Percentiles rank a stretch among this genome's conserved stretches.
phyloP scores from a whole-genome alignment of 2,113 vertebrate genomes.

The Mionectes macconnelli region DNA sequence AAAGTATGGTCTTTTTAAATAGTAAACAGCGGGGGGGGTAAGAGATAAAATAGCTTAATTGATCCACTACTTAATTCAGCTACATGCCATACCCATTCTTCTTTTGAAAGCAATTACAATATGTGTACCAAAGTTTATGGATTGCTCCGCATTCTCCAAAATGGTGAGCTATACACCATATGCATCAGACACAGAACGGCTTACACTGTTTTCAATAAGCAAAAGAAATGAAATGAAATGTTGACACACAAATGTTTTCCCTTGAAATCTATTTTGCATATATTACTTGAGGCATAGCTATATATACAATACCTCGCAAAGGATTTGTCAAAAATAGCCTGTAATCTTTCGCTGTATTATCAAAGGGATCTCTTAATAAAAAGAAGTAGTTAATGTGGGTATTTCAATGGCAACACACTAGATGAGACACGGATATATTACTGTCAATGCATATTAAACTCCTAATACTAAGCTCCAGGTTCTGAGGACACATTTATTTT shows the following conservation, averaged over 20 bases:
- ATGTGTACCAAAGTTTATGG: neutral
- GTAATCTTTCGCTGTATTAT: neutral
- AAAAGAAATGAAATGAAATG: neutral
- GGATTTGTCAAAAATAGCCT: constrained; percentile 1
- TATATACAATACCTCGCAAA: neutral
- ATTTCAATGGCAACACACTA: neutral
- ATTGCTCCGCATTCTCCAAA: neutral
- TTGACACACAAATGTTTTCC: neutral
- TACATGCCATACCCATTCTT: neutral
- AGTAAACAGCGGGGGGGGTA: neutral
- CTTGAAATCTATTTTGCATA: constrained; percentile 19
- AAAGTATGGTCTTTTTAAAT: neutral
- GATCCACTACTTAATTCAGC: constrained; percentile 28
- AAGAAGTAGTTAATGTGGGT: neutral
- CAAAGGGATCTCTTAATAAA: neutral
- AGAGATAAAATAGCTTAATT: neutral
- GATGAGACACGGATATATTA: neutral
- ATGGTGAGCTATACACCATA: neutral
- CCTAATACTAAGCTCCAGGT: neutral
- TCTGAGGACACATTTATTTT: neutral
- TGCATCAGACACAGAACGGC: neutral
- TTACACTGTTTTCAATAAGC: neutral
- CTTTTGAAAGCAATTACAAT: neutral
- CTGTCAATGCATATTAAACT: neutral
- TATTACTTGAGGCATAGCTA: neutral